These are phyloP conservation scores for Myotis planiceps DNA, from an alignment of 2,797 vertebrate species.

Conservation along the genomic window DNA sequence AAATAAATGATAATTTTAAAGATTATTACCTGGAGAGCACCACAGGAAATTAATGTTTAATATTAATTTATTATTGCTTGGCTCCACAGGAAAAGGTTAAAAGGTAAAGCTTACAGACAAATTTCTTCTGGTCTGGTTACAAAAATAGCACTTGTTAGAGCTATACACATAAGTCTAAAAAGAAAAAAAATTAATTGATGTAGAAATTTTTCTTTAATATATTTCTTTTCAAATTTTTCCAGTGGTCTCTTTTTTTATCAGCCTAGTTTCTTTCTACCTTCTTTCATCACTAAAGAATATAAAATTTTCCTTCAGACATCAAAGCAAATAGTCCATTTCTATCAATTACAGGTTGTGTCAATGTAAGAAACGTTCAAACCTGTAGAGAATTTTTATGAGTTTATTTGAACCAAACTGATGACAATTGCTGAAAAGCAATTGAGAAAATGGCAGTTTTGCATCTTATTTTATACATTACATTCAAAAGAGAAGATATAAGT, in stretches of 20 bases:
- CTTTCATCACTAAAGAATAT: background rate
- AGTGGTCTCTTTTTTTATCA: background rate
- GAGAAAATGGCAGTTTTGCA: background rate
- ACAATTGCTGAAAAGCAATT: background rate
- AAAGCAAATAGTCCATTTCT: slow-evolving; percentile 1
- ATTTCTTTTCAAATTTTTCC: background rate
- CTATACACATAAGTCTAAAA: background rate
- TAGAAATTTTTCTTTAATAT: background rate
- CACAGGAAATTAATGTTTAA: background rate
- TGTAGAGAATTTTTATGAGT: background rate
- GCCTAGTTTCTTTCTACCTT: background rate
- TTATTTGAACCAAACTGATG: background rate
- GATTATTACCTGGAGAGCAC: background rate
- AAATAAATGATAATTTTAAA: slow-evolving; percentile 21
- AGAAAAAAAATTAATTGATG: background rate
- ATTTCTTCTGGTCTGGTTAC: background rate
- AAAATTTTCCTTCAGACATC: background rate
- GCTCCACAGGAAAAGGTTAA: background rate
- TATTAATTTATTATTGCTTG: background rate
- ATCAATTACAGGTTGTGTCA: background rate
- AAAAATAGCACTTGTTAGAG: background rate
- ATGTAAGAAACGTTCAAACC: background rate
- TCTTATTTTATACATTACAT: background rate
- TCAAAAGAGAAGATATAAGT: background rate
- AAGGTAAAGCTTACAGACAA: background rate